Evolutionary conservation across 2,113 vertebrate genomes (phyloP).

Genomic region (Sapajus apella): DNA sequence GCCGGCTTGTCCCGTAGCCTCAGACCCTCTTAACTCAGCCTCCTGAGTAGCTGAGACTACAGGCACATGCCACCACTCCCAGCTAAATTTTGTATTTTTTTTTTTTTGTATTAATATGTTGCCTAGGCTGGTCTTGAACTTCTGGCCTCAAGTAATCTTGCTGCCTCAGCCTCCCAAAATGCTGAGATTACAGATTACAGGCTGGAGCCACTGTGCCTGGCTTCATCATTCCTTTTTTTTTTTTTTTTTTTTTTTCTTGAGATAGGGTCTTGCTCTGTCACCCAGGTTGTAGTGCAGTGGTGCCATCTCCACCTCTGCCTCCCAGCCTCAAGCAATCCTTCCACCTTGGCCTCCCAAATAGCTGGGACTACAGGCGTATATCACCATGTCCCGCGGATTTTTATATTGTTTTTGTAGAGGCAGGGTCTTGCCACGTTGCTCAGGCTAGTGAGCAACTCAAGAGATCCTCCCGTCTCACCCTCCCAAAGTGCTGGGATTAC

Average conservation of each 20-base stretch:
- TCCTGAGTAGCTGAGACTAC: not conserved
- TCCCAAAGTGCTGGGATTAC: no score
- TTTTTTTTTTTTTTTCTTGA: not conserved
- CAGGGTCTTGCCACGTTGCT: no score
- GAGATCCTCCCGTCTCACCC: no score
- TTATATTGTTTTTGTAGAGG: no score
- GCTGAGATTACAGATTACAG: not conserved
- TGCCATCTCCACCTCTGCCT: no score
- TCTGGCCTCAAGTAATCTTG: not conserved
- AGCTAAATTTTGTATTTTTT: not conserved
- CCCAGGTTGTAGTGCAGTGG: no score
- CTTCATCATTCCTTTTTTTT: not conserved
- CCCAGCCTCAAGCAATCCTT: no score
- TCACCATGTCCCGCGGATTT: no score
- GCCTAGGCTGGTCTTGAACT: not conserved
- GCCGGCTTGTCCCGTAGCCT: not conserved
- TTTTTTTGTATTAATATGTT: not conserved
- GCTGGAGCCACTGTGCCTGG: not conserved
- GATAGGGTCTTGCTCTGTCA: not conserved
- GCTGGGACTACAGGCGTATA: no score
- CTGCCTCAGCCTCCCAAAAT: not conserved
- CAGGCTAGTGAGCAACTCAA: no score
- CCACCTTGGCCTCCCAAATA: no score
- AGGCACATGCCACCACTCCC: not conserved
- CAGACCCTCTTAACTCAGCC: not conserved